Evolutionary conservation across 2,888 invertebrate genomes (phyloP), one percentile per base, ranked within the genome.

Genomic region (Paralinhomoeus sp.): DNA sequence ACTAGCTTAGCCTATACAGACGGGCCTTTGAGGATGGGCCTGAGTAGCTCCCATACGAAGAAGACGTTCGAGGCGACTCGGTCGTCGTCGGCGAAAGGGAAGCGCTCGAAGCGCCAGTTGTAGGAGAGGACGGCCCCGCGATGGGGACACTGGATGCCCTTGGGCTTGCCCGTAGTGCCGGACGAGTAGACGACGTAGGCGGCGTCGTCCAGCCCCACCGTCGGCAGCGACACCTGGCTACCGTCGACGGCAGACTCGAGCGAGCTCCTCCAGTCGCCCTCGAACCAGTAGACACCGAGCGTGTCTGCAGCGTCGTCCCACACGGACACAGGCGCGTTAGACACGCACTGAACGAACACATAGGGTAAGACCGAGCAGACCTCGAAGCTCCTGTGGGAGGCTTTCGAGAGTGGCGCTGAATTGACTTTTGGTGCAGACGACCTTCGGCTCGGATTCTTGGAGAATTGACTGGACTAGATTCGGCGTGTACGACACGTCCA

Each of bases 131-230:
- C 64, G 7, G 66, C 61, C 1, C 64, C 66, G 27, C 65, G 51
- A 45, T 66, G 64, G 2, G 64, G 64, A 50, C 64, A 63, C 50
- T 55, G 56, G 23, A 65, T 64, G 15, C 64, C 66, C 57, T 66
- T 66, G 5, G 66, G 66, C 51, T 62, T 62, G 2, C 66, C 66
- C 3, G 66, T 66, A 12, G 66, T 66, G 2, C 66, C 66, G 5
- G 64, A 64, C 1, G 64, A 63, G 49, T 66, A 66, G 9, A 65
- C 64, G 40, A 62, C 53, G 51, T 64, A 66, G 21, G 65, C 66
- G 39, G 64, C 48, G 47, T 58, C 61, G 46, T 65, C 64, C 43
- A 62, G 47, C 7, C 15, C 15, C 2, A 39, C 17, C 2, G 21
- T 24, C 2, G 39, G 39, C 17, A 39, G n/a, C 3, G 24, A 13